phyloP scores from a whole-genome alignment of 2,113 vertebrate species.

The Eublepharis macularius region DNA sequence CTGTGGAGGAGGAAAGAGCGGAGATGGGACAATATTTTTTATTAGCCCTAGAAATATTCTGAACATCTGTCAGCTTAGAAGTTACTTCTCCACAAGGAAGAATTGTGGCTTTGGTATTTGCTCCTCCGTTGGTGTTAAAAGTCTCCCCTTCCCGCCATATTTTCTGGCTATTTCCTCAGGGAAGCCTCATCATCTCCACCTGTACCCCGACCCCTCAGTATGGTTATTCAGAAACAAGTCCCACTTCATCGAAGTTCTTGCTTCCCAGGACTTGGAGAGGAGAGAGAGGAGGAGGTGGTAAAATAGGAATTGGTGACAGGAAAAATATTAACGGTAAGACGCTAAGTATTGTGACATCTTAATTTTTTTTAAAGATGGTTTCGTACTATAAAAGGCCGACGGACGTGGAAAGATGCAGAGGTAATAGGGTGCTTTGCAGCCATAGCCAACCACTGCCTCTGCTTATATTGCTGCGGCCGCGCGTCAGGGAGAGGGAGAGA shows the following conservation, averaged over 20 bases:
- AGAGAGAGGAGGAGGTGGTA: background rate
- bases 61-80: background rate
- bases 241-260: background rate
- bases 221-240: background rate
- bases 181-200: too few relatives aligned
- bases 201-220: background rate
- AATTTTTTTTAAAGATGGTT: background rate
- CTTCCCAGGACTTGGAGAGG: background rate
- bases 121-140: too few relatives aligned
- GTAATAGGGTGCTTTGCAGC: background rate
- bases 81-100: too few relatives aligned
- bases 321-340: background rate
- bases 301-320: background rate
- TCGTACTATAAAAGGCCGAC: background rate
- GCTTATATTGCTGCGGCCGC: constrained; percentile 4
- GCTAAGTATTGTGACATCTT: too few relatives aligned
- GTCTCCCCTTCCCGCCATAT: too few relatives aligned
- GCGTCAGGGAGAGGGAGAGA: constrained; percentile 26
- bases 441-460: background rate
- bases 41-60: background rate
- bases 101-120: too few relatives aligned
- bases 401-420: background rate
- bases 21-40: background rate
- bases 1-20: background rate
- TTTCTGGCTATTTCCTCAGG: too few relatives aligned